These are phyloP conservation scores for Stichopus horrens DNA, from an alignment of 53 echinoderm and acorn worm genomes.

Conservation along the genomic window DNA sequence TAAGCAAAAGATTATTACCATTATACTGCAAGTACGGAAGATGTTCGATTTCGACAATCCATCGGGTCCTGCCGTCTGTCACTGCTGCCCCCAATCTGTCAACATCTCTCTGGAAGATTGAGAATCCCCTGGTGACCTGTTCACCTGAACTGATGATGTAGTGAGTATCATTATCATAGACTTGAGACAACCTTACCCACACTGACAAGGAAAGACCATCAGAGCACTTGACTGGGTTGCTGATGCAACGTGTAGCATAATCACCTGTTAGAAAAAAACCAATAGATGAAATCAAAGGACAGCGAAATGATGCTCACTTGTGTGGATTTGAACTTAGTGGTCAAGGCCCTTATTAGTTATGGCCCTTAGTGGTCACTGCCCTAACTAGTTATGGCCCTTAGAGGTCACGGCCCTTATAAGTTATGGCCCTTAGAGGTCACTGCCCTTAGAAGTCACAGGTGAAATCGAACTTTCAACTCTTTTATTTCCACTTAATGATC, in stretches of 20 bases:
- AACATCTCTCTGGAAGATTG: constrained; percentile 75
- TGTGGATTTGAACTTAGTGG: too few relatives aligned
- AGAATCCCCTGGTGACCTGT: constrained; percentile 73
- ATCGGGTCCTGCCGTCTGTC: constrained; percentile 72
- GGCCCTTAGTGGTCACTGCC: too few relatives aligned
- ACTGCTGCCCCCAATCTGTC: constrained; percentile 85
- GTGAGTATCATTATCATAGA: constrained; percentile 75
- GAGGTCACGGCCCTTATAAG: too few relatives aligned
- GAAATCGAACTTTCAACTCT: too few relatives aligned
- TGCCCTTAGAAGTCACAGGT: too few relatives aligned
- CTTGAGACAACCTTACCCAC: constrained; percentile 74
- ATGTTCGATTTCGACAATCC: constrained; percentile 71
- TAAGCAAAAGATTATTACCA: constrained; percentile 13
- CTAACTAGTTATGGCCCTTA: too few relatives aligned
- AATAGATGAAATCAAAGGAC: neutral
- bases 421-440: too few relatives aligned
- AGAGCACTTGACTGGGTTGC: constrained; percentile 59
- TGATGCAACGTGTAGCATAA: constrained; percentile 66
- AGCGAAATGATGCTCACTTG: neutral
- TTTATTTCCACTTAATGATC: too few relatives aligned
- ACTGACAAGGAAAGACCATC: constrained; percentile 75
- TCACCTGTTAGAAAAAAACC: constrained; percentile 54
- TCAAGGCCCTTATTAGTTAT: too few relatives aligned
- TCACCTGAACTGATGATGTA: constrained; percentile 81
- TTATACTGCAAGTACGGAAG: constrained; percentile 65